phyloP scores from a whole-genome alignment of 2,113 vertebrate species.

The Perccottus glenii region DNA sequence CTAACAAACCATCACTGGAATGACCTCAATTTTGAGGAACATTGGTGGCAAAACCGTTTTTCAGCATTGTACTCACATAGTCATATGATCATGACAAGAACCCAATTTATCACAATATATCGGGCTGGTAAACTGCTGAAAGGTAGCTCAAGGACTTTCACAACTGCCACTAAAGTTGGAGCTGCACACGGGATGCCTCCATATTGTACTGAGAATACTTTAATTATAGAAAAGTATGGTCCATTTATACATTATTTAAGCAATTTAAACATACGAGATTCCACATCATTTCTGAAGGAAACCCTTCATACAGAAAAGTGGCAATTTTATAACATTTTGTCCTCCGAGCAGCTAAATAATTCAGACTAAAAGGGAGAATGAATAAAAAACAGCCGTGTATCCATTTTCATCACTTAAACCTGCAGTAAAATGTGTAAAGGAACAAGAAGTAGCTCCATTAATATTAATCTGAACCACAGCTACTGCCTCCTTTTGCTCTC shows the following conservation, averaged over 20 bases:
- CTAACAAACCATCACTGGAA: not conserved
- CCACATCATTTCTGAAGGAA: constrained; percentile 11
- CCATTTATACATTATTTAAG: constrained; percentile 44
- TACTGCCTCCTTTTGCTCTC: constrained; percentile 39
- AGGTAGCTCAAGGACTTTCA: not conserved
- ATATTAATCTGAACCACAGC: constrained; percentile 57
- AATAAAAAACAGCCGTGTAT: constrained; percentile 45
- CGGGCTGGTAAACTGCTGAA: not conserved
- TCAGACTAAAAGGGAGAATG: constrained; percentile 34
- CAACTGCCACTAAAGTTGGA: not conserved
- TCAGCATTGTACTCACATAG: not conserved
- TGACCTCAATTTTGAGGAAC: too few species aligned
- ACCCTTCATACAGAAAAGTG: constrained; percentile 17
- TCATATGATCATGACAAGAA: not conserved
- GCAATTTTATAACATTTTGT: constrained; percentile 42
- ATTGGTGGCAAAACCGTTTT: too few species aligned
- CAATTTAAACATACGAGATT: constrained; percentile 16
- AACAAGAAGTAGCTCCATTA: constrained; percentile 29
- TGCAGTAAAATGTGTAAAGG: constrained; percentile 32
- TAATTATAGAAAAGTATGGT: constrained; percentile 32
- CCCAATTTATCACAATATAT: not conserved
- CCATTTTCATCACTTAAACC: constrained; percentile 39
- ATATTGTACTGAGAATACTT: constrained; percentile 15
- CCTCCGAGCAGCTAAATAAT: constrained; percentile 48
- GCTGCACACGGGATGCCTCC: not conserved